Conservation (phyloP, 2,113 vertebrate genomes). For the Hydrochoerus hydrochaeris region DNA sequence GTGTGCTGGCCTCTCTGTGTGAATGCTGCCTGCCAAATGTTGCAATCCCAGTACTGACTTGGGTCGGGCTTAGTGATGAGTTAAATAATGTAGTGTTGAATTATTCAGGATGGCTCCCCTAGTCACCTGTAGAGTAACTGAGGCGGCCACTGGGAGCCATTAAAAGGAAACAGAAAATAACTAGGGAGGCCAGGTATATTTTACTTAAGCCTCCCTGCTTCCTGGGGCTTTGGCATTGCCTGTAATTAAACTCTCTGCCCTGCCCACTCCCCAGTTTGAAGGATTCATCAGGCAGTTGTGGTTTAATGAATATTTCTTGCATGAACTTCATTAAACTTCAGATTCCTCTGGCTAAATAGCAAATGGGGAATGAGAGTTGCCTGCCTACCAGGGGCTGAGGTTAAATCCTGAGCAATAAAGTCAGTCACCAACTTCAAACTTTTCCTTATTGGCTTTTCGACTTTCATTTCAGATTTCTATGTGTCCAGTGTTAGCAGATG, state of each 20-base stretch:
- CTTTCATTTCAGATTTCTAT: not conserved
- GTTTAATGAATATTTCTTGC: constrained; percentile 8
- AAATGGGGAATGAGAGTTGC: not conserved
- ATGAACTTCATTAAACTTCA: constrained; percentile 31
- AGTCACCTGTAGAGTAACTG: not conserved
- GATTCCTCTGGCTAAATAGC: constrained; percentile 18
- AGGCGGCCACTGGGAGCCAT: not conserved
- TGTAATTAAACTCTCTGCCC: not conserved
- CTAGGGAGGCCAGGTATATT: not conserved
- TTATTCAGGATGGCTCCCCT: constrained; percentile 76
- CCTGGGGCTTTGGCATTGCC: not conserved
- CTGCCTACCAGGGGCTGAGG: not conserved
- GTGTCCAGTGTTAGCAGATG: not conserved
- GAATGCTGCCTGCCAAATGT: constrained; percentile 72
- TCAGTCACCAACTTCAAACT: not conserved
- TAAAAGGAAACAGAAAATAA: constrained; percentile 33
- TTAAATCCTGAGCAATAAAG: not conserved
- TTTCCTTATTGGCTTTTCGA: not conserved
- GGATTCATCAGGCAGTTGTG: not conserved
- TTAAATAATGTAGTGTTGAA: constrained; percentile 72
- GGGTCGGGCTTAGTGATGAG: constrained; percentile 60
- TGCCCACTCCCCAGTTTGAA: not conserved
- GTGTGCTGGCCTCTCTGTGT: constrained; percentile 62
- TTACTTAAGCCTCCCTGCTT: not conserved
- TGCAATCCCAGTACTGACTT: constrained; percentile 50